Evolutionary conservation across 2,113 vertebrate genomes (phyloP).

Genomic region (Phrynocephalus versicolor): DNA sequence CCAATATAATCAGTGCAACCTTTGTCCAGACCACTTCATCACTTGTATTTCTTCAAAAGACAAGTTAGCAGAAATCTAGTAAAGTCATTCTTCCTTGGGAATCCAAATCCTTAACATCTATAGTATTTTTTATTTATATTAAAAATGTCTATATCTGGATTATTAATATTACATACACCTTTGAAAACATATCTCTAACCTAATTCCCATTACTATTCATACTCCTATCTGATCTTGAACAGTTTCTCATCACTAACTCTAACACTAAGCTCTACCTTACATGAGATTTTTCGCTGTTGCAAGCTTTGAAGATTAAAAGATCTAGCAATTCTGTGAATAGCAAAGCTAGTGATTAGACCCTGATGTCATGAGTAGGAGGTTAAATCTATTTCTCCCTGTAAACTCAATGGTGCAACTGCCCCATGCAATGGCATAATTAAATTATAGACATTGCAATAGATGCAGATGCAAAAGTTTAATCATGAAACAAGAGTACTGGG

Average conservation of each 20-base stretch:
- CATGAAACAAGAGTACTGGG: not conserved
- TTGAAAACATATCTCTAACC: not conserved
- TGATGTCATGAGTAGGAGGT: not conserved
- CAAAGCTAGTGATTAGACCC: not conserved
- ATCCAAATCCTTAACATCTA: not conserved
- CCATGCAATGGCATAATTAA: not conserved
- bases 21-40: not conserved
- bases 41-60: not conserved
- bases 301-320: constrained; percentile 9
- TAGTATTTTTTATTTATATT: not conserved
- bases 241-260: not conserved
- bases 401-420: not conserved
- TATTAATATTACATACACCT: not conserved
- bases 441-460: not conserved
- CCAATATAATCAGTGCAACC: not conserved
- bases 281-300: not conserved
- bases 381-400: not conserved
- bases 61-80: not conserved
- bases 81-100: not conserved
- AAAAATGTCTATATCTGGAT: not conserved
- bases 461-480: constrained; percentile 4
- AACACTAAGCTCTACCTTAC: not conserved
- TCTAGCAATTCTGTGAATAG: not conserved
- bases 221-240: not conserved
- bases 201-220: not conserved